Base-by-base conservation (phyloP, 2,797 vertebrate species). In the Oophaga sylvatica region DNA sequence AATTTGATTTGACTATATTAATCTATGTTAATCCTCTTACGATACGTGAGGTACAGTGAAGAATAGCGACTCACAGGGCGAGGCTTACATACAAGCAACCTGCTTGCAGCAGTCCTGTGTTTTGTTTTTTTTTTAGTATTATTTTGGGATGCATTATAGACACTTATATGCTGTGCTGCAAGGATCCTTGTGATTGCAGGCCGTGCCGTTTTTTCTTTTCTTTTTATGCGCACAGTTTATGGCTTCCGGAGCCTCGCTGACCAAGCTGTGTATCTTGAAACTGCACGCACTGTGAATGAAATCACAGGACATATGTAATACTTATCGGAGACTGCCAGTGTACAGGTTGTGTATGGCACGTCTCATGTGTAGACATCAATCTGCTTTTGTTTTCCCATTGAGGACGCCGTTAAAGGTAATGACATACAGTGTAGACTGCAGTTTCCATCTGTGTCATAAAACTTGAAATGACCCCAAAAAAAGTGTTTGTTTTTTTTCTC, bases 391-490 rank as follows among this genome's bases (percentile, higher is more conserved):
- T 84, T 53, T 63, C 59, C 94, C 94, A 91, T 93, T 94, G 94
- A 95, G 92, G 91, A 93, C 94, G 94, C 93, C 93, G 93, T 93
- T 91, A 92, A 93, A 95, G 93, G 48, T 96, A 95, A 94, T 96
- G 95, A 95, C 94, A 93, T 94, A 94, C 94, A 94, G 94, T 96
- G 94, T 95, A 94, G 93, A 94, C 94, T 93, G 93, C 94, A 95
- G 94, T 82, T 56, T 85, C 53, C 35, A 63, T 22, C 94, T 96
- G 94, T 95, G 95, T 94, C 95, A 93, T 94, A 94, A 95, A 94
- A 95, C 94, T 94, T 94, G 91, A 94, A 95, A 93, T 95, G 95
- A 95, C 96, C 96, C 95, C 95, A 95, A 95, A 94, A 93, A 94
- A 93, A 93, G 94, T 90, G 67, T 86, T 20, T 65, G 53, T 26